Conservation (phyloP, 2,797 vertebrate species). For the Lemur catta region DNA sequence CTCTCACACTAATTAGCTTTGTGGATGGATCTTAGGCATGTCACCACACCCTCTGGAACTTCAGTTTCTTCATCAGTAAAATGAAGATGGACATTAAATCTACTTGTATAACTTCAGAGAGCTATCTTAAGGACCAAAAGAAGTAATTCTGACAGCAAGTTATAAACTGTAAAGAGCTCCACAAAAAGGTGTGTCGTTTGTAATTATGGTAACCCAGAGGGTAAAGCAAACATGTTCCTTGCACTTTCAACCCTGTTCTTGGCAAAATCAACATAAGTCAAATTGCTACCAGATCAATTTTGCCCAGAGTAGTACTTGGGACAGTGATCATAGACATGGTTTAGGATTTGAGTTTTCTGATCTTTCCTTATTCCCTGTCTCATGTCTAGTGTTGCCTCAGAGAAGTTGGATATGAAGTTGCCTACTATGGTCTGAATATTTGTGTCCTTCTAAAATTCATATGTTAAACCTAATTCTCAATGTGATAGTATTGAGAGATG, state of each 20-base stretch:
- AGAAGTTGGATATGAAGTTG: not conserved
- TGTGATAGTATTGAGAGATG: not conserved
- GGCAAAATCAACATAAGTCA: not conserved
- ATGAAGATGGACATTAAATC: not conserved
- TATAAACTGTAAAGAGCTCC: not conserved
- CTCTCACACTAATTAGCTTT: not conserved
- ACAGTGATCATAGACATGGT: not conserved
- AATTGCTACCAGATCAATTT: not conserved
- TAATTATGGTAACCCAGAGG: not conserved
- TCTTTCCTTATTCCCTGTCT: slow-evolving; percentile 16
- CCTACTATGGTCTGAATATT: not conserved
- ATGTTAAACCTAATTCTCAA: not conserved
- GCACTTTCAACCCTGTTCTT: not conserved
- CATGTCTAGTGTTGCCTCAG: not conserved
- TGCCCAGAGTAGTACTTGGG: not conserved
- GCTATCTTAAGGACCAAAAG: not conserved
- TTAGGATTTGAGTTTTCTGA: not conserved
- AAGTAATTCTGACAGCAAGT: not conserved
- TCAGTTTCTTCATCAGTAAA: slow-evolving; percentile 27
- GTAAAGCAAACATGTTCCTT: not conserved
- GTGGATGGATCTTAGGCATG: not conserved
- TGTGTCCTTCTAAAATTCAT: not conserved
- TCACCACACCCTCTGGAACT: not conserved
- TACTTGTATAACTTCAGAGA: not conserved
- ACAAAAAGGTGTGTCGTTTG: not conserved